Conservation (phyloP, 2,113 vertebrate genomes). For the Eleginops maclovinus region DNA sequence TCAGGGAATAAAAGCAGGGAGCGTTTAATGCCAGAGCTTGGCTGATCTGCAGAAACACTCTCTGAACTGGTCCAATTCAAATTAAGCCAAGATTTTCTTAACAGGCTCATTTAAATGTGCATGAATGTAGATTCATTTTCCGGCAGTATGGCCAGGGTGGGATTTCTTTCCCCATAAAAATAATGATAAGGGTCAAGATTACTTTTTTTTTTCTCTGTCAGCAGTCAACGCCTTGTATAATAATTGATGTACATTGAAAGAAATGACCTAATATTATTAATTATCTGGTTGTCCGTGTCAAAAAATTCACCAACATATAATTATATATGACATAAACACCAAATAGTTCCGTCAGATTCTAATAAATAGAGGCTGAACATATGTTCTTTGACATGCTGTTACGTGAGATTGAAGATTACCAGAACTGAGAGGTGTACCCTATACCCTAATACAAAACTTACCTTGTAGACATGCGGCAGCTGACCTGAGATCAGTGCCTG, state of each 20-base stretch:
- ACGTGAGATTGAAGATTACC: conserved; percentile 27
- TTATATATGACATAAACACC: background rate
- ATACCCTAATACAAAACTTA: conserved; percentile 25
- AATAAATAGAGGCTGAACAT: conserved; percentile 19
- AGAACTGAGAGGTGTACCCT: conserved; percentile 10
- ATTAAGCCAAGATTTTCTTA: conserved; percentile 97
- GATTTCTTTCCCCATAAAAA: conserved; percentile 63
- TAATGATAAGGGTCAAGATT: conserved; percentile 94
- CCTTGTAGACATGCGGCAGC: conserved; percentile 18
- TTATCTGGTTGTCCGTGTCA: background rate
- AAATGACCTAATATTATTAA: conserved; percentile 38
- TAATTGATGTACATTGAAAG: conserved; percentile 50
- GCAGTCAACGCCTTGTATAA: conserved; percentile 64
- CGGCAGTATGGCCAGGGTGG: conserved; percentile 88
- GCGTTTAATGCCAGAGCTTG: conserved; percentile 95
- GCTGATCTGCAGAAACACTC: conserved; percentile 95
- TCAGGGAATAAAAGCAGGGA: conserved; percentile 95
- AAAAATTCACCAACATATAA: background rate
- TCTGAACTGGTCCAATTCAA: conserved; percentile 97
- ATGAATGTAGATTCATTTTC: conserved; percentile 96
- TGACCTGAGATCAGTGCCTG: conserved; percentile 35
- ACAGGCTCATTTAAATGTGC: conserved; percentile 98
- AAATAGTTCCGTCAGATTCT: background rate
- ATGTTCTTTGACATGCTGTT: conserved; percentile 28
- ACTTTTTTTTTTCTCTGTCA: conserved; percentile 86